Base-by-base conservation (phyloP, 2,797 vertebrate species). In the Diplodus puntazzo region DNA sequence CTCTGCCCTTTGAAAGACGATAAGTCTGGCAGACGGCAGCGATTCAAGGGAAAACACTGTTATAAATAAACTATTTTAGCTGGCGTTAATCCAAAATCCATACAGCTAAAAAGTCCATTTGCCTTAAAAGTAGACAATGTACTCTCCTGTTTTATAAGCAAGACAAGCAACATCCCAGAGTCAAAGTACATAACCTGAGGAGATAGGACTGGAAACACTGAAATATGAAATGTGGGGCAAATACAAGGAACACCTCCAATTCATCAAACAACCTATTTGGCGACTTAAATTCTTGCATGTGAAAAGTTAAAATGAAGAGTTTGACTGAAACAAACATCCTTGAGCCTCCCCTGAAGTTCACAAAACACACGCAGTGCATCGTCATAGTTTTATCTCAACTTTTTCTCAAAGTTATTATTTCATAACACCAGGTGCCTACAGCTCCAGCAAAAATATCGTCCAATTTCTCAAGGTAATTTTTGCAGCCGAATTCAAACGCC, bases 31-130 rank as follows among this genome's bases (percentile, higher is more conserved):
- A 79, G 84, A 79, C 75, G 66, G 69, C 65, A 57, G 73, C 59
- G 30, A 70, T 70, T 73, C 49, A 66, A 57, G 61, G 42, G 67
- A 75, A 76, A 80, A 70, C 25, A 49, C 61, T 39, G 8, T 49
- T 43, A 83, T 83, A 73, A 80, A 88, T 84, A 77, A 83, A 67
- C 79, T 1, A 81, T 83, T 79, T 71, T 2, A 53, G 34, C 23
- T 80, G 79, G 71, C 52, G 16, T 50, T 0, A 11, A 60, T 72
- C 67, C 67, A 82, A 73, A 71, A 65, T 73, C n/a, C 23, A 30
- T 43, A 74, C 20, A 13, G 27, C 6, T 27, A 54, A 45, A 18
- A 72, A 18, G 23, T 50, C 45, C 5, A 49, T 65, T 71, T 60
- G n/a, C 52, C 58, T 63, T 48, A 54, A 83, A 16, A 67, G 23